A percentile compares a stretch with the other conserved stretches of the same genome.
phyloP scores from a whole-genome alignment of 2,113 vertebrate genomes.

The Ameiurus melas region DNA sequence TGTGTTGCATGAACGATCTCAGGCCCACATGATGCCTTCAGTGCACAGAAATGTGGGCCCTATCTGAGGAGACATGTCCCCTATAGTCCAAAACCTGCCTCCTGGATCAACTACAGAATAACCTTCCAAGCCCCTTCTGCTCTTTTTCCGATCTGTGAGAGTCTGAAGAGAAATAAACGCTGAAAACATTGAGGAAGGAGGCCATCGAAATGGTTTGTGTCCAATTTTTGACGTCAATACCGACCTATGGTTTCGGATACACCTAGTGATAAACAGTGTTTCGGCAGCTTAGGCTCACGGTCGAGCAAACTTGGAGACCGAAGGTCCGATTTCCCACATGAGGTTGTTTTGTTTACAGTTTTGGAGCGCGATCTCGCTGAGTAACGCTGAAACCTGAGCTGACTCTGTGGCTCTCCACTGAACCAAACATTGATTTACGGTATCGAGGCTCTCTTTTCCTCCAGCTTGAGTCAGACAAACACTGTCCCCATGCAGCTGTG shows the following conservation, averaged over 20 bases:
- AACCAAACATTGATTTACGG: background rate
- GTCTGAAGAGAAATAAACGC: background rate
- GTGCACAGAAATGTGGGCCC: background rate
- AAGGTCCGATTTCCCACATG: background rate
- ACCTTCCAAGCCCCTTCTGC: background rate
- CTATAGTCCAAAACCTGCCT: background rate
- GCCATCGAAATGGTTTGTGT: background rate
- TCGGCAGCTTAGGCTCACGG: background rate
- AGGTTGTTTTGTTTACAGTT: background rate
- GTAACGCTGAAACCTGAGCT: background rate
- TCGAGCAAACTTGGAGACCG: background rate
- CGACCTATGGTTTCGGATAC: background rate
- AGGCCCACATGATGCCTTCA: background rate
- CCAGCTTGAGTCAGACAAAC: background rate
- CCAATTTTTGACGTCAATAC: background rate
- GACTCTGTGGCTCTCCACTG: background rate
- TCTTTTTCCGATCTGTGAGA: background rate
- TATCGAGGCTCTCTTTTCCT: background rate
- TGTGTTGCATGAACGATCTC: background rate
- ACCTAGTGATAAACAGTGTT: background rate
- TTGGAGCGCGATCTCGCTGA: background rate
- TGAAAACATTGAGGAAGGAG: background rate
- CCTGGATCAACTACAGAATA: background rate
- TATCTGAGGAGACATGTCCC: background rate
- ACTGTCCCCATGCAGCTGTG: background rate